Base-by-base conservation (phyloP, 2,888 invertebrate genomes). In the Andrena camellia region DNA sequence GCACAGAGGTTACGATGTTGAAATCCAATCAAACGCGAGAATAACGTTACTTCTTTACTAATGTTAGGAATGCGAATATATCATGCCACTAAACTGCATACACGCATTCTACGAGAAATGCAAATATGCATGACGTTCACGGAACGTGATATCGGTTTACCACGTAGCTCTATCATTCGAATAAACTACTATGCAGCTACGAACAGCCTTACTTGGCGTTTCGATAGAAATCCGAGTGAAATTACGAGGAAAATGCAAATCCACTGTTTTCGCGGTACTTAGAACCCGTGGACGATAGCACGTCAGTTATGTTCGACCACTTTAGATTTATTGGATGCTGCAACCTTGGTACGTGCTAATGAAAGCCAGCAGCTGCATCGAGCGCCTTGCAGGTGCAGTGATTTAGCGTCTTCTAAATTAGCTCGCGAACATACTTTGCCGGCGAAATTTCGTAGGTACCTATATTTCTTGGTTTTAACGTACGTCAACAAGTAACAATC, bases 331-430 rank as follows among this genome's bases (percentile, higher is more conserved):
- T 83, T 29, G 48, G 59, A 72, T 52, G 20, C 52, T 13, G 35
- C 77, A 50, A 50, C 74, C 67, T 71, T 64, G 71, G 31, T 68
- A 71, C 59, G 81, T 71, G 77, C 71, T 83, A 86, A 86, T 77
- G 82, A 71, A 70, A 66, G 68, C 57, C 26, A 62, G 69, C 85
- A 85, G 77, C 74, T 86, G 85, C 79, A 64, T 54, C 64, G 42
- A 35, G 26, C 59, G 26, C 54, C 54, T 29, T 29, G 82, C 85
- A 86, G 82, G 73, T 86, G 85, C 79, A 35, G 52, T 67, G 59
- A 74, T 74, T 79, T 85, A 79, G 67, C 71, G 71, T 62, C 73
- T 77, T 68, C 80, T 59, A 75, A 83, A 83, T 83, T 83, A 76
- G 69, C 68, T 60, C 68, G 52, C 10, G 50, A 52, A 13, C 20